Percentiles rank a stretch among this genome's conserved stretches.
Evolutionary conservation across 2,888 invertebrate genomes (phyloP).

Genomic region (Pterostichus madidus): DNA sequence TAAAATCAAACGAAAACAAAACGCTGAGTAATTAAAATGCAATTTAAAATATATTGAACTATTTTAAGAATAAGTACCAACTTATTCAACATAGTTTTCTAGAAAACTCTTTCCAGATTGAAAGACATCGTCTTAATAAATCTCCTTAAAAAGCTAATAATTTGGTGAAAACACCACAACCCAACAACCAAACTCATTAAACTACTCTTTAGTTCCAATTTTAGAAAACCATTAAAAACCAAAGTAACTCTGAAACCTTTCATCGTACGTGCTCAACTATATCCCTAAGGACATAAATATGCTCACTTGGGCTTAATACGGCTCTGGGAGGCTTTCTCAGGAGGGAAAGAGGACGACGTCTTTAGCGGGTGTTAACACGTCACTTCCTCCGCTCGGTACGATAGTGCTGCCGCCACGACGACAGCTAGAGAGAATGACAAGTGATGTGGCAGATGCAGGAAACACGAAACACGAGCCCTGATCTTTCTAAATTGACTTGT

Average conservation of each 20-base stretch:
- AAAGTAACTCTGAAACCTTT: slow-evolving; percentile 37
- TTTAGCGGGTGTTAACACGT: slow-evolving; percentile 63
- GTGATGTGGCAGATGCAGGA: slow-evolving; percentile 53
- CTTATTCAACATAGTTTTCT: too few relatives aligned
- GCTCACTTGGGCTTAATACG: slow-evolving; percentile 30
- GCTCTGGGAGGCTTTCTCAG: slow-evolving; percentile 6
- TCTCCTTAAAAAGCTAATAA: slow-evolving; percentile 53
- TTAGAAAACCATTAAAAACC: slow-evolving; percentile 32
- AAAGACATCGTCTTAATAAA: slow-evolving; percentile 16
- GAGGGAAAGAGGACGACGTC: slow-evolving; percentile 15
- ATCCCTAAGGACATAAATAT: slow-evolving; percentile 37
- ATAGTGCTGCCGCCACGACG: slow-evolving; percentile 44
- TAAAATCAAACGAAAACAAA: too few relatives aligned
- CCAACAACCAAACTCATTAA: too few relatives aligned
- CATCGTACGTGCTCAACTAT: slow-evolving; percentile 30
- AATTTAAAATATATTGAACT: not conserved
- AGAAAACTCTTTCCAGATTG: slow-evolving; percentile 7
- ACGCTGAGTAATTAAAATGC: too few relatives aligned
- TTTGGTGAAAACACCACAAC: not conserved
- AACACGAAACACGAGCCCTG: slow-evolving; percentile 47
- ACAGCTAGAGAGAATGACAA: slow-evolving; percentile 41
- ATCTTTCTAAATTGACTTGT: slow-evolving; percentile 60
- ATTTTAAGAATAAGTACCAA: not conserved
- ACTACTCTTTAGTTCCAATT: slow-evolving; percentile 37
- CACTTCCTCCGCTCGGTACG: slow-evolving; percentile 51